Percentiles rank a stretch among this genome's conserved stretches.
Conservation (phyloP, 2,113 vertebrate genomes). For the Ptychochromis oligacanthus region DNA sequence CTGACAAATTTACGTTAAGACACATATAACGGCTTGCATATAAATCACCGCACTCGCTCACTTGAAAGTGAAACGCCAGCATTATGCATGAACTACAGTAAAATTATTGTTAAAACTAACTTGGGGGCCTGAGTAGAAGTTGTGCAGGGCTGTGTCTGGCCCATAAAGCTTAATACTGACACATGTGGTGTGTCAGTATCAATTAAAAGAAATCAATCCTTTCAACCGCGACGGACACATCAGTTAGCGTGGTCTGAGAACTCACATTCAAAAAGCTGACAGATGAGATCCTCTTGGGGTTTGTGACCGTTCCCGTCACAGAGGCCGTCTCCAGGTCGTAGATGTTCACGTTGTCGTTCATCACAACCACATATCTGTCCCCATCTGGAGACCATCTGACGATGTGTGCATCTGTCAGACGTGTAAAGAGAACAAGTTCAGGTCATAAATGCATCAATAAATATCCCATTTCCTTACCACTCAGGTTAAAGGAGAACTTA, state of each 20-base stretch:
- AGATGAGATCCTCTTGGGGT: slow-evolving; percentile 88
- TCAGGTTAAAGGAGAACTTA: slow-evolving; percentile 70
- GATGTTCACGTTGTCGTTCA: slow-evolving; percentile 83
- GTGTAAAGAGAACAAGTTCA: neutral
- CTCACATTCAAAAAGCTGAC: slow-evolving; percentile 91
- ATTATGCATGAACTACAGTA: no score
- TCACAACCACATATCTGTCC: slow-evolving; percentile 85
- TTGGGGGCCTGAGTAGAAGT: no score
- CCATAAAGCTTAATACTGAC: no score
- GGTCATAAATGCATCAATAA: fast-evolving
- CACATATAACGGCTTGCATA: no score
- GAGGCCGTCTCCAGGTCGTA: slow-evolving; percentile 89
- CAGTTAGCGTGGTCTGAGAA: neutral
- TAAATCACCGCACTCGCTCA: no score
- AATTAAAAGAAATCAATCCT: neutral
- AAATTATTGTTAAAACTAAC: no score
- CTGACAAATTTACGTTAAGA: no score
- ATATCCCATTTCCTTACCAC: neutral
- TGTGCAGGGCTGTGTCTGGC: no score
- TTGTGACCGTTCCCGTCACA: slow-evolving; percentile 82
- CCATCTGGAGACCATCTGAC: slow-evolving; percentile 94
- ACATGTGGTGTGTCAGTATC: no score
- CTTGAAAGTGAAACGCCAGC: no score
- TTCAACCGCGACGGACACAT: neutral
- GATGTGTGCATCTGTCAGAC: slow-evolving; percentile 87